A percentile compares a stretch with the other conserved stretches of the same genome.
These are phyloP conservation scores for Phoenicopterus ruber DNA, from an alignment of 2,113 vertebrate genomes.

Conservation along the genomic window DNA sequence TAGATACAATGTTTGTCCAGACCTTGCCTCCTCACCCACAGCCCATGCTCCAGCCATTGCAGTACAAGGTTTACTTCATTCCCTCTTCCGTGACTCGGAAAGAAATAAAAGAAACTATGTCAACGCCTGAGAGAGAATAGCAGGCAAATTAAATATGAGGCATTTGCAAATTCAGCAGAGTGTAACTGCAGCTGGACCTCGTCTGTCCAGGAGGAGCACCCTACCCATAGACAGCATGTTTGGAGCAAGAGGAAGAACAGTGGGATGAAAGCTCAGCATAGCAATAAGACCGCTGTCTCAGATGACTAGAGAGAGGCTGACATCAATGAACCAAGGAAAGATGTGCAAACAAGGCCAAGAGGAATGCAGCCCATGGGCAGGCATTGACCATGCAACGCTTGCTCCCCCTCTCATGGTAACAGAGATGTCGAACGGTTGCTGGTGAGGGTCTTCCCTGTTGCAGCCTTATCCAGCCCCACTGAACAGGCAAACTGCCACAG, in stretches of 20 bases:
- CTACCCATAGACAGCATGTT: neutral
- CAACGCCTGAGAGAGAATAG: neutral
- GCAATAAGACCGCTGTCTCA: neutral
- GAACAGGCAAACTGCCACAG: neutral
- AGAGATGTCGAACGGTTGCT: neutral
- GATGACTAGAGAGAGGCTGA: neutral
- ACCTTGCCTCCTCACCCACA: neutral
- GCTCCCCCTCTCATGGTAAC: neutral
- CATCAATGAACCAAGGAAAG: neutral
- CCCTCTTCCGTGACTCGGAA: neutral
- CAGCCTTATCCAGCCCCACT: neutral
- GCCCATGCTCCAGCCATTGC: neutral
- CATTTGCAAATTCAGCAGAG: neutral
- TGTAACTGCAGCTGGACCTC: accelerated
- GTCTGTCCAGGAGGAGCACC: neutral
- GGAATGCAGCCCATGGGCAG: neutral
- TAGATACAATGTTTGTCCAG: neutral
- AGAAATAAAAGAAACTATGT: neutral
- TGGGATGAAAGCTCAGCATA: neutral
- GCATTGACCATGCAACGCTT: neutral
- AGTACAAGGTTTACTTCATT: neutral
- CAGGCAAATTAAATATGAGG: neutral
- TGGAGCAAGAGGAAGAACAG: neutral
- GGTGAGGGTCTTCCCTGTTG: accelerated
- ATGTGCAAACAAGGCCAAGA: neutral